phyloP scores from a whole-genome alignment of 2,113 vertebrate species.

The Scomber scombrus region DNA sequence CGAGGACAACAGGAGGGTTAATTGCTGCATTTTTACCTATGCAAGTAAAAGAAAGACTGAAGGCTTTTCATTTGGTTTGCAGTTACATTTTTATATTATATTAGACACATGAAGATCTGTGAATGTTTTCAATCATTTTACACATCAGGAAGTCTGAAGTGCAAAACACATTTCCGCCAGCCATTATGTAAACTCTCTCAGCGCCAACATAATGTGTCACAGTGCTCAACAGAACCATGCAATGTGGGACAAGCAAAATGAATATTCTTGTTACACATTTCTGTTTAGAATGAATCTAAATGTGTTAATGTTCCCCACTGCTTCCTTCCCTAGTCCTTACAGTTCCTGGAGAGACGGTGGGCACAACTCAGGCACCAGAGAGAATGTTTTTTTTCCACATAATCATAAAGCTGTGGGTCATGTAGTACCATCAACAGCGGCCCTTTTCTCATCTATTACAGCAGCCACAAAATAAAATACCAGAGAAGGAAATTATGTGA shows the following conservation, averaged over 20 bases:
- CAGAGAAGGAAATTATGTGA: background rate
- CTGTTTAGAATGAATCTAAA: background rate
- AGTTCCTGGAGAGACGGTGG: background rate
- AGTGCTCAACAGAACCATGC: background rate
- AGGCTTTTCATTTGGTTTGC: background rate
- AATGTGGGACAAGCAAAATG: background rate
- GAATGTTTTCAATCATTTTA: background rate
- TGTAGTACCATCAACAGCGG: no score
- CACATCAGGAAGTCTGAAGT: constrained; percentile 9
- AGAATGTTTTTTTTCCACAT: background rate
- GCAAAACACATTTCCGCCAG: background rate
- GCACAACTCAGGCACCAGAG: background rate
- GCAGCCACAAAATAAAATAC: background rate
- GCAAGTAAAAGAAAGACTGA: background rate
- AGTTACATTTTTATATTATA: background rate
- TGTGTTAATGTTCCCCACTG: background rate
- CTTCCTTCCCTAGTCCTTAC: background rate
- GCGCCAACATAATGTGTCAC: background rate
- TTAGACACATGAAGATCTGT: background rate
- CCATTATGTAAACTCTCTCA: background rate
- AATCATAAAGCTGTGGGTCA: background rate
- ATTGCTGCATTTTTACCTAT: background rate
- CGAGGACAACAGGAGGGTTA: no score
- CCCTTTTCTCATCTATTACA: background rate
- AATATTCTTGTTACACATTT: background rate